Evolutionary conservation across 35 echinoderm and acorn worm genomes (phyloP).

Genomic region (Nesometra sesokonis): DNA sequence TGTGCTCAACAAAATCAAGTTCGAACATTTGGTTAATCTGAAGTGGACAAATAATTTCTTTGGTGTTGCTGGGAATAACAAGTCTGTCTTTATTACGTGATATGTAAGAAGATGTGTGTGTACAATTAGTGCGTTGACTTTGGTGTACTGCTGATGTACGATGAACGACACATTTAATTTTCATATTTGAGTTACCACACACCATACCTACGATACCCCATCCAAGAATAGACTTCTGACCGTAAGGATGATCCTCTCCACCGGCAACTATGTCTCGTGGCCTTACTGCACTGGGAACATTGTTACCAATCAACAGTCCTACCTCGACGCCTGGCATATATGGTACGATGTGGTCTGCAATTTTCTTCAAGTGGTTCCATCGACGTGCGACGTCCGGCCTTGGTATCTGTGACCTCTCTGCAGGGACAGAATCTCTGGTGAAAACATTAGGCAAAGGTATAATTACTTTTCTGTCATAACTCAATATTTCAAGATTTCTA

Average conservation of each 20-base stretch:
- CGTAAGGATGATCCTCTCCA: constrained; percentile 32
- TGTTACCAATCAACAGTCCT: constrained; percentile 19
- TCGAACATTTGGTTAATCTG: constrained; percentile 15
- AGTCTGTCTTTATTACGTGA: not conserved
- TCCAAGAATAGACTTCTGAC: constrained; percentile 23
- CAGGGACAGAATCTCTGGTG: not conserved
- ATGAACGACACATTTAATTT: not conserved
- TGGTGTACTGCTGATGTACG: too few relatives aligned
- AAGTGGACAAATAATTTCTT: constrained; percentile 3
- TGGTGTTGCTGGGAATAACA: not conserved
- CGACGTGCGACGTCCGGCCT: not conserved
- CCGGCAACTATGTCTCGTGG: constrained; percentile 16
- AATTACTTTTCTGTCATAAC: not conserved
- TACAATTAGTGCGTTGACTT: too few relatives aligned
- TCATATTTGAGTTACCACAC: not conserved
- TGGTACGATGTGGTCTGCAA: constrained; percentile 8
- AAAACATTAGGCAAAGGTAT: constrained; percentile 1
- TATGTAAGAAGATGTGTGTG: not conserved
- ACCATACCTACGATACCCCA: constrained; percentile 41
- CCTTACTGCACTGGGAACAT: not conserved
- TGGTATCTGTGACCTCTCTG: constrained; percentile 14
- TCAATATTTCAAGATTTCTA: constrained; percentile 5
- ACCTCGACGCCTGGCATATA: constrained; percentile 8
- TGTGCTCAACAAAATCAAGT: constrained; percentile 18
- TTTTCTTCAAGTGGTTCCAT: not conserved